phyloP scores from a whole-genome alignment of 2,113 vertebrate genomes.

The Burhinus oedicnemus region DNA sequence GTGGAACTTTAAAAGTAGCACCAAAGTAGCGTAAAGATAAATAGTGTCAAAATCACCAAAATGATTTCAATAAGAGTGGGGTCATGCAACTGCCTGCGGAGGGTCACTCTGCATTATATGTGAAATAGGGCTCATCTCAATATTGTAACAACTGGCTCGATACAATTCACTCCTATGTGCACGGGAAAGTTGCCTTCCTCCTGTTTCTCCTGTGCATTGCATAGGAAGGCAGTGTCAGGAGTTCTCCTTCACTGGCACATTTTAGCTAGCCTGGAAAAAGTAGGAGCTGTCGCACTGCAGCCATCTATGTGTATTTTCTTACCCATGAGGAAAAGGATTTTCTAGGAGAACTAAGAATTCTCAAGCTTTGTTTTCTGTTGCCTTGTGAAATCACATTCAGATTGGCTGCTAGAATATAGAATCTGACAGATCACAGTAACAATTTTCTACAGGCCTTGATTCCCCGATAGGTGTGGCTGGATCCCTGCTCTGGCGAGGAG shows the following conservation, averaged over 20 bases:
- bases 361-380: background rate
- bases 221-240: background rate
- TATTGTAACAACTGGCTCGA: background rate
- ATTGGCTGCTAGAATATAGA: background rate
- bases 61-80: background rate
- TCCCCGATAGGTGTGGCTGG: background rate
- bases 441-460: background rate
- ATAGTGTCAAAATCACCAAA: background rate
- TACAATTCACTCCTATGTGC: background rate
- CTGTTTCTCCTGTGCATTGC: background rate
- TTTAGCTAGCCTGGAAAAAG: background rate
- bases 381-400: background rate
- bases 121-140: background rate
- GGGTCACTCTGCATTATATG: background rate
- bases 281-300: background rate
- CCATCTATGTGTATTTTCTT: background rate
- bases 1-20: background rate
- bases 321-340: background rate
- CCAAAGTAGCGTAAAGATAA: background rate
- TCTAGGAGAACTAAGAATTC: background rate
- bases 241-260: accelerated
- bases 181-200: background rate
- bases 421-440: background rate
- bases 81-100: background rate
- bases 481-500: background rate